These are phyloP conservation scores for Arctopsyche grandis DNA, from an alignment of 1,140 invertebrate genomes.

Conservation along the genomic window DNA sequence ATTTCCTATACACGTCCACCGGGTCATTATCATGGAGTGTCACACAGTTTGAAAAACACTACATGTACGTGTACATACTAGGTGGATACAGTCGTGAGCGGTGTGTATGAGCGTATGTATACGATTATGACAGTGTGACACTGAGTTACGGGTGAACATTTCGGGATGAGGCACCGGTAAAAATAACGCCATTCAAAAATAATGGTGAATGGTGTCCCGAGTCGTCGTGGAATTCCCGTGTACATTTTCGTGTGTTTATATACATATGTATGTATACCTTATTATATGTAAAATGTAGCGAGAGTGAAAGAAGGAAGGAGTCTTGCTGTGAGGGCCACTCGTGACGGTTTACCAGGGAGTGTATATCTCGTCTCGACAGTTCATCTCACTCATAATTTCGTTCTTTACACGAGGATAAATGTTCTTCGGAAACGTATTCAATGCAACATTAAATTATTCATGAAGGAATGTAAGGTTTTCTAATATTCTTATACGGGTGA, in stretches of 20 bases:
- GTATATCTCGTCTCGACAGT: neutral
- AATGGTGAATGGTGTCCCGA: conserved; percentile 26
- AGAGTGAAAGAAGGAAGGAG: conserved; percentile 14
- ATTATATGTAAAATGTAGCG: neutral
- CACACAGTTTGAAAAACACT: no score
- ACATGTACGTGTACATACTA: no score
- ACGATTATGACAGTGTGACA: conserved; percentile 4
- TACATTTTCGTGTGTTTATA: conserved; percentile 29
- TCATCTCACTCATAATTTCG: no score
- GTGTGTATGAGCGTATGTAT: neutral
- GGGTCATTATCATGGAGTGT: no score
- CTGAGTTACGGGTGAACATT: conserved; percentile 22
- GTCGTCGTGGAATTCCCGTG: neutral
- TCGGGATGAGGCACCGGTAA: conserved; percentile 32
- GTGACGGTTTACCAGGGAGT: neutral
- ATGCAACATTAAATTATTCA: no score
- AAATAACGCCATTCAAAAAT: conserved; percentile 41
- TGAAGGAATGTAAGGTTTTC: no score
- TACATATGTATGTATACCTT: conserved; percentile 37
- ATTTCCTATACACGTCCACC: no score
- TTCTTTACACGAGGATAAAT: no score
- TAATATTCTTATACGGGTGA: no score
- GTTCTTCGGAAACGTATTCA: no score
- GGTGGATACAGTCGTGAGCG: no score
- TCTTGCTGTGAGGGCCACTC: conserved; percentile 2